phyloP scores from a whole-genome alignment of 2,113 vertebrate species.

The Varanus salvator region DNA sequence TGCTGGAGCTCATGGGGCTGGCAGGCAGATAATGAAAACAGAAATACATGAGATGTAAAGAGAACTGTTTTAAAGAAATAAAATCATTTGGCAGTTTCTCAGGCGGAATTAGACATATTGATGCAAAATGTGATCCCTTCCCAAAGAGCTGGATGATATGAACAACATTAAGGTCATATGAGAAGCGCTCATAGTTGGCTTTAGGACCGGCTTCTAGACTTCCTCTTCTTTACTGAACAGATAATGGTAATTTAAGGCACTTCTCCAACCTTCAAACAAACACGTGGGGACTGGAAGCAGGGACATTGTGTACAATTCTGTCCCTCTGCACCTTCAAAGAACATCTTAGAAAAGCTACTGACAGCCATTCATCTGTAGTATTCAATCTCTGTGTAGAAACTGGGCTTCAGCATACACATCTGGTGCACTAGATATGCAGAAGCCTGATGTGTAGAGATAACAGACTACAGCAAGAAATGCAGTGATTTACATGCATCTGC shows the following conservation, averaged over 20 bases:
- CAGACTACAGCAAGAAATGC: neutral
- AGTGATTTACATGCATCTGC: neutral
- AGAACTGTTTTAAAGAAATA: slow-evolving; percentile 65
- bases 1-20: slow-evolving; percentile 57
- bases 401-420: neutral
- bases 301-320: neutral
- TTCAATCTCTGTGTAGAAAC: neutral
- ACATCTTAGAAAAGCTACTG: neutral
- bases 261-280: neutral
- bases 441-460: neutral
- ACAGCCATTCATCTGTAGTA: neutral
- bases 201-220: neutral
- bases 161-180: neutral
- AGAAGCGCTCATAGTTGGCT: neutral
- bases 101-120: slow-evolving; percentile 53
- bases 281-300: neutral
- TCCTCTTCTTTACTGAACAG: neutral
- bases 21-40: slow-evolving; percentile 68
- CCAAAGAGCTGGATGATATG: slow-evolving; percentile 19
- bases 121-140: slow-evolving; percentile 42
- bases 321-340: neutral
- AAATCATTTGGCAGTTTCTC: slow-evolving; percentile 64
- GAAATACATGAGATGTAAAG: slow-evolving; percentile 58
- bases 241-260: slow-evolving; percentile 6
- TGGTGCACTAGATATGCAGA: neutral